Conservation (phyloP, 2,113 vertebrate species). For the Nycticorax nycticorax region DNA sequence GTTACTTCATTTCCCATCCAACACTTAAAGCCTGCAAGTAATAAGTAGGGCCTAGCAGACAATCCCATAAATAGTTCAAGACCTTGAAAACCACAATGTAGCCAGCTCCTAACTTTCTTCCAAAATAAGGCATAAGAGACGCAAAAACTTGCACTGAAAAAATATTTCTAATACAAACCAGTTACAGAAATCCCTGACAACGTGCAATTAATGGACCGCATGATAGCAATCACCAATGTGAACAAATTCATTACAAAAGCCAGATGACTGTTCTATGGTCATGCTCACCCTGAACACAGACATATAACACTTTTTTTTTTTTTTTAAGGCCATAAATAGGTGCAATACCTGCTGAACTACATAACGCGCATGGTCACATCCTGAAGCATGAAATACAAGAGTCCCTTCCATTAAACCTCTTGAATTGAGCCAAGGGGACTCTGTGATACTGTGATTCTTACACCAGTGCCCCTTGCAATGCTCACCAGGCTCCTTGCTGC, state of each 20-base stretch:
- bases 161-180: neutral
- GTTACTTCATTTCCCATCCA: neutral
- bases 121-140: constrained; percentile 12
- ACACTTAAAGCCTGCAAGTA: neutral
- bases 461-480: neutral
- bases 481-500: neutral
- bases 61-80: constrained; percentile 12
- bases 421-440: neutral
- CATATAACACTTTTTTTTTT: neutral
- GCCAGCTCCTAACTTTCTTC: constrained; percentile 12
- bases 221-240: neutral
- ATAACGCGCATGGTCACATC: neutral
- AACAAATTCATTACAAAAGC: neutral
- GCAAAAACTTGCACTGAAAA: neutral
- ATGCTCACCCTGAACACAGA: neutral
- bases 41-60: neutral
- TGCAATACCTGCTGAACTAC: neutral
- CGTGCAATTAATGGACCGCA: neutral
- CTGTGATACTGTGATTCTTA: neutral
- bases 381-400: neutral
- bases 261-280: neutral
- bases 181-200: neutral
- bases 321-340: neutral
- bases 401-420: neutral
- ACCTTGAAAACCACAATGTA: neutral